Conservation (phyloP, 2,888 invertebrate genomes). For the Ochropleura plecta region DNA sequence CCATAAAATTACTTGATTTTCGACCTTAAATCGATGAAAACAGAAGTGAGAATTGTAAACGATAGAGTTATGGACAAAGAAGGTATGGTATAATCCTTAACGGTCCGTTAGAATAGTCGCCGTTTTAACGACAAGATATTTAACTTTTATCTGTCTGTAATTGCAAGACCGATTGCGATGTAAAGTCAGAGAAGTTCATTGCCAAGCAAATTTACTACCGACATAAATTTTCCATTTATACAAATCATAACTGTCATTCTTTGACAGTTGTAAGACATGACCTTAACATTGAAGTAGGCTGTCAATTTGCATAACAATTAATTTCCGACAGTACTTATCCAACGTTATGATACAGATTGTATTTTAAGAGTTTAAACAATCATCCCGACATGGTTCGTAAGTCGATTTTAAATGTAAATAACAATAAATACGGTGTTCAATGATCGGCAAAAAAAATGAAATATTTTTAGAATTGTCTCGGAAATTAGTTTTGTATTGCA, state of each 20-base stretch:
- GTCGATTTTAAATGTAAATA: slow-evolving; percentile 74
- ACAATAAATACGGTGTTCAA: slow-evolving; percentile 79
- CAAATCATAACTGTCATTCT: not conserved
- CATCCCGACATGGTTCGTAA: slow-evolving; percentile 48
- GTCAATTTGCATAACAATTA: not conserved
- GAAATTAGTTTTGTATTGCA: slow-evolving; percentile 80
- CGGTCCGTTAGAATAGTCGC: slow-evolving; percentile 12
- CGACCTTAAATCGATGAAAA: slow-evolving; percentile 7
- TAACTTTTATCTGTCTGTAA: slow-evolving; percentile 55
- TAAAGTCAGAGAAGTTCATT: slow-evolving; percentile 8
- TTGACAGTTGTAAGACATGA: not conserved
- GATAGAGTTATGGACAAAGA: not conserved
- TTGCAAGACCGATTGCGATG: slow-evolving; percentile 53
- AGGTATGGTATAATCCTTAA: slow-evolving; percentile 8
- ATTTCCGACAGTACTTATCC: slow-evolving; percentile 10
- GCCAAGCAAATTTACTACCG: not conserved
- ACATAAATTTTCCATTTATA: not conserved
- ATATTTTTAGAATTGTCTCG: slow-evolving; percentile 73
- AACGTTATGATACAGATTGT: slow-evolving; percentile 50
- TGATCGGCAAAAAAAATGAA: slow-evolving; percentile 67
- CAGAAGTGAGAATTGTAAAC: slow-evolving; percentile 34
- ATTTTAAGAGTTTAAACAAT: slow-evolving; percentile 48
- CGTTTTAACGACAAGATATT: slow-evolving; percentile 32
- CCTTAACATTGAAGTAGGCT: not conserved
- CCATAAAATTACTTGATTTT: slow-evolving; percentile 22